A percentile compares a stretch with the other conserved stretches of the same genome.
Evolutionary conservation across 2,797 vertebrate genomes (phyloP).

Genomic region (Eulemur albifrons): DNA sequence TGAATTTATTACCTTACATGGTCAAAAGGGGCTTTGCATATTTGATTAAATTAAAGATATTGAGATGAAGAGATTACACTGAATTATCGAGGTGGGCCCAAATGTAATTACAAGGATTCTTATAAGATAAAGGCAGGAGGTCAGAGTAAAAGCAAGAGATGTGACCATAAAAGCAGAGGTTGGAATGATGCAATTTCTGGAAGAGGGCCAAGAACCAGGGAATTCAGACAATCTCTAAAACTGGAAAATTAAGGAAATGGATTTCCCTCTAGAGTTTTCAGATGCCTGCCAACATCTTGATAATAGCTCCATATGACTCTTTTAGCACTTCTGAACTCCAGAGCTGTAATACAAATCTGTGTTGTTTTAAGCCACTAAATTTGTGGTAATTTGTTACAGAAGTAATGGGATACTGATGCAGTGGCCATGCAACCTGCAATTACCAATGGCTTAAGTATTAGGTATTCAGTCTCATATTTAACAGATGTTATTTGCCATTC

Average conservation of each 20-base stretch:
- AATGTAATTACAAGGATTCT: not conserved
- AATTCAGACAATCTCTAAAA: not conserved
- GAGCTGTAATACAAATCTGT: not conserved
- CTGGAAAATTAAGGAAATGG: not conserved
- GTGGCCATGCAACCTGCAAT: not conserved
- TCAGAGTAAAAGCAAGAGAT: not conserved
- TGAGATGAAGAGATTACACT: not conserved
- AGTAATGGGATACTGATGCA: not conserved
- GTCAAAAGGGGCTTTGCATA: not conserved
- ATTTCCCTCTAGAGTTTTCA: not conserved
- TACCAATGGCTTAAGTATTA: not conserved
- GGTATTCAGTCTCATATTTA: not conserved
- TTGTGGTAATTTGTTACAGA: not conserved
- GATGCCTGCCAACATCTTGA: not conserved
- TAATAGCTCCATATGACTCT: not conserved
- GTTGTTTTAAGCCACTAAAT: not conserved
- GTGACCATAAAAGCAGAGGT: not conserved
- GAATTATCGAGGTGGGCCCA: not conserved
- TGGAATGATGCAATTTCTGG: not conserved
- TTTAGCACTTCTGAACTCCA: not conserved
- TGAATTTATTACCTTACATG: not conserved
- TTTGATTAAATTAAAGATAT: not conserved
- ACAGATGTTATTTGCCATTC: not conserved
- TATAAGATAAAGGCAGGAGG: not conserved
- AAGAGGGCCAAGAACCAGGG: not conserved